phyloP scores from a whole-genome alignment of 92 coral and sea anemone genomes.

The Chrysogorgia sp. region DNA sequence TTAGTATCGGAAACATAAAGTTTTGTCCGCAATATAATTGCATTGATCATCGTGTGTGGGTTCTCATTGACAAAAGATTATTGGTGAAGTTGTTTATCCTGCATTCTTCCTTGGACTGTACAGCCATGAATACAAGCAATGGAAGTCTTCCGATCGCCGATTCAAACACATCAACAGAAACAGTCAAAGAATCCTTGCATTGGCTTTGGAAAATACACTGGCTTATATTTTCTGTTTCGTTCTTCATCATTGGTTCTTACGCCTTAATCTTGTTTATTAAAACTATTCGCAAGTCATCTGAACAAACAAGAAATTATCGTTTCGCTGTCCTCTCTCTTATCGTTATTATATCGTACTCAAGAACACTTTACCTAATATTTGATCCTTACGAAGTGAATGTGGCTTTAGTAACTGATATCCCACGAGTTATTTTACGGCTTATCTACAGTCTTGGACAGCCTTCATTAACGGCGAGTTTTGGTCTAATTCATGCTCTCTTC shows the following conservation, averaged over 20 bases:
- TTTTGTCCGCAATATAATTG: too few species aligned
- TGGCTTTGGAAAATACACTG: constrained; percentile 11
- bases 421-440: background rate
- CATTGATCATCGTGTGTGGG: too few species aligned
- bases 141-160: background rate
- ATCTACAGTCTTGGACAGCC: constrained; percentile 29
- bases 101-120: too few species aligned
- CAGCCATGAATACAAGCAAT: background rate
- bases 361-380: constrained; percentile 8
- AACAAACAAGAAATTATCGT: constrained; percentile 19
- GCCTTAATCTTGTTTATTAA: background rate
- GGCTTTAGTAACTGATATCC: background rate
- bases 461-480: constrained; percentile 22
- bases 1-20: too few species aligned
- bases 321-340: constrained; percentile 10
- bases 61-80: too few species aligned
- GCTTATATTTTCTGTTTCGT: background rate
- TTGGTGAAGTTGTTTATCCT: too few species aligned
- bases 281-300: background rate
- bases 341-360: background rate
- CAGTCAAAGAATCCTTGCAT: background rate
- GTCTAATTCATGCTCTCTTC: constrained; percentile 17
- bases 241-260: constrained; percentile 9
- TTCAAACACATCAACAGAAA: background rate
- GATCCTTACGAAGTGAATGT: constrained; percentile 9